Base-by-base conservation (phyloP, 2,113 vertebrate genomes). In the Seriola aureovittata region DNA sequence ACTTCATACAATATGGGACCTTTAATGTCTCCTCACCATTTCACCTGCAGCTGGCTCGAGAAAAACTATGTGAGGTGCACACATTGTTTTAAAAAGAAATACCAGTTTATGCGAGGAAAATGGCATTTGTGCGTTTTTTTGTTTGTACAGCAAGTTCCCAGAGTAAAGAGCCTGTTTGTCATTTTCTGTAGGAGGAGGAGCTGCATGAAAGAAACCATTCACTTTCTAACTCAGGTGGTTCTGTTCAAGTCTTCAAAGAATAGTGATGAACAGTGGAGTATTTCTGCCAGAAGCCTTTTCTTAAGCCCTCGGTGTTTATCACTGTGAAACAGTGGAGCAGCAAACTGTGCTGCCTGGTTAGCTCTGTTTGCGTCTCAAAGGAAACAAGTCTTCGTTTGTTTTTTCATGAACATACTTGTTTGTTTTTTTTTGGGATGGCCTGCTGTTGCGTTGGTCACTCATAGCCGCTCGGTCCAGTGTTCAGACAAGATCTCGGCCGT, bases 401-500 rank as follows among this genome's bases (percentile, higher is more conserved):
- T 46, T 74, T 36, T 17, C 5, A 54, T 29, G n/a, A 21, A 21
- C 14, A 3, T 14, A 25, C 44, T 52, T 19, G 3, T 23, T 54
- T 55, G 23, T 50, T 19, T 7, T 42, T 1, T 4, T 12, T 7
- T 50, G 7, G 34, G 13, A 46, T 46, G 44, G 16, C 1, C 3
- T 5, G 4, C 8, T 9, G 13, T 65, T 29, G 38, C 32, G 16
- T 42, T 8, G 0, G 8, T 44, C 54, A 1, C 52, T 68, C 42
- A 9, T 52, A 23, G 36, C 14, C 42, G 29, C 19, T 40, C n/a
- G 21, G 14, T 12, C 7, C 67, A 23, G 2, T 54, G 65, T 12
- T 79, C n/a, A 36, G 55, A 54, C 23, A 1, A 60, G 16, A 46
- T 44, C 54, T 73, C 25, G 59, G 4, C 75, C 42, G 34, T 75